Conservation (phyloP, 2,888 invertebrate genomes). For the Nomada fucata region DNA sequence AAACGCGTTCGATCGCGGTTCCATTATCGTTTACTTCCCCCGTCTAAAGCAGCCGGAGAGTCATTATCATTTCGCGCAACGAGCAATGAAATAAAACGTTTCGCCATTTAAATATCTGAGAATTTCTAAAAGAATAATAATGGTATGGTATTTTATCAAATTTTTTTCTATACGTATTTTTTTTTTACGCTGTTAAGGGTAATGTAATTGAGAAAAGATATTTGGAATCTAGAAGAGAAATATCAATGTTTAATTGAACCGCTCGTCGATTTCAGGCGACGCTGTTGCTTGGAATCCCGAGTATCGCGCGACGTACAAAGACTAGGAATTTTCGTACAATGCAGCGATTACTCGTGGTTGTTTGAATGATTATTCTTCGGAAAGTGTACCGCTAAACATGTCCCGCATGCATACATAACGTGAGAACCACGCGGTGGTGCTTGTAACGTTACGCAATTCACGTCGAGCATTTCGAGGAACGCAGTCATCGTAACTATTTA, state of each 20-base stretch:
- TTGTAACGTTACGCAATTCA: conserved; percentile 33
- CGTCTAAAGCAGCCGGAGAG: too few relatives aligned
- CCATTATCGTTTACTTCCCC: too few relatives aligned
- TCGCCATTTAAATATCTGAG: too few relatives aligned
- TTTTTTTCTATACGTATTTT: neutral
- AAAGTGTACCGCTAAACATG: conserved; percentile 18
- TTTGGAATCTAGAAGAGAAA: neutral
- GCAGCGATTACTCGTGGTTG: conserved; percentile 7
- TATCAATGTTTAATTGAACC: neutral
- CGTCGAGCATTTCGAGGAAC: conserved; percentile 1
- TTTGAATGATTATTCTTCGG: conserved; percentile 23
- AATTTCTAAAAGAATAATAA: too few relatives aligned
- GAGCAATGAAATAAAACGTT: too few relatives aligned
- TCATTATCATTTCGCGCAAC: too few relatives aligned
- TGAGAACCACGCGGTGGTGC: conserved; percentile 34
- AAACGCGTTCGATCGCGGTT: neutral
- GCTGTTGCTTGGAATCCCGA: neutral
- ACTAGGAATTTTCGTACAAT: conserved; percentile 19
- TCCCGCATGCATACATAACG: conserved; percentile 26
- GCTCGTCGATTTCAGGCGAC: neutral
- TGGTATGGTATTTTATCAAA: neutral
- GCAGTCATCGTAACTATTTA: conserved; percentile 10
- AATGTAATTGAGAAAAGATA: neutral
- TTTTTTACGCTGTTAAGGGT: neutral
- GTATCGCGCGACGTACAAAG: neutral